These are phyloP conservation scores for Drosophila navojoa DNA, from an alignment of 1,140 invertebrate species.

Conservation along the genomic window DNA sequence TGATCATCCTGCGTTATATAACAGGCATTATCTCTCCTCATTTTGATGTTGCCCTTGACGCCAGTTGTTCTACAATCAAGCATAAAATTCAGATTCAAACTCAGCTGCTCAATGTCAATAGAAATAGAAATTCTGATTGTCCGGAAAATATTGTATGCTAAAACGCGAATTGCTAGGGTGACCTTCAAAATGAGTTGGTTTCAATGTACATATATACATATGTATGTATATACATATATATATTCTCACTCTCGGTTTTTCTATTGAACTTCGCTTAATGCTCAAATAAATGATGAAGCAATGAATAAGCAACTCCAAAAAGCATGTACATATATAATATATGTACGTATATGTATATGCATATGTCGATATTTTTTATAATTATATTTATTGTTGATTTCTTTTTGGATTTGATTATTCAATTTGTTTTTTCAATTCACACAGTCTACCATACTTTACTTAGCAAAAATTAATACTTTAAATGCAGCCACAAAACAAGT, in stretches of 20 bases:
- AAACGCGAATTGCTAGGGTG: slow-evolving; percentile 1
- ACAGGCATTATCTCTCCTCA: slow-evolving; percentile 86
- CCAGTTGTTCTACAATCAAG: slow-evolving; percentile 84
- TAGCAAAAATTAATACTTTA: no score
- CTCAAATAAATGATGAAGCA: slow-evolving; percentile 10
- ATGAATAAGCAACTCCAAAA: slow-evolving; percentile 12
- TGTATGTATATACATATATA: no score
- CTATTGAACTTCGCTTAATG: slow-evolving; percentile 8
- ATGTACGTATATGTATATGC: not conserved
- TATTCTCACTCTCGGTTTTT: not conserved
- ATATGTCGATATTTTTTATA: not conserved
- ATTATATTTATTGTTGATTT: not conserved
- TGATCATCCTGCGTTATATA: slow-evolving; percentile 97
- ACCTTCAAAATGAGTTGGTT: slow-evolving; percentile 21
- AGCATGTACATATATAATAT: not conserved
- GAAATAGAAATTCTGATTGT: no score
- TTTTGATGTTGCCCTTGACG: slow-evolving; percentile 85
- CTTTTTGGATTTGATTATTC: not conserved
- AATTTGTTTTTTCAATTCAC: not conserved
- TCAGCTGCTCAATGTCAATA: not conserved
- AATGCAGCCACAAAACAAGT: no score
- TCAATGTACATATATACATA: not conserved
- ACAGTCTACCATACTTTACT: no score
- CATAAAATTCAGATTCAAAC: not conserved
- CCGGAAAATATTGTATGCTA: no score